A percentile compares a stretch with the other conserved stretches of the same genome.
phyloP scores from a whole-genome alignment of 2,797 vertebrate species.

The Peromyscus attwateri region DNA sequence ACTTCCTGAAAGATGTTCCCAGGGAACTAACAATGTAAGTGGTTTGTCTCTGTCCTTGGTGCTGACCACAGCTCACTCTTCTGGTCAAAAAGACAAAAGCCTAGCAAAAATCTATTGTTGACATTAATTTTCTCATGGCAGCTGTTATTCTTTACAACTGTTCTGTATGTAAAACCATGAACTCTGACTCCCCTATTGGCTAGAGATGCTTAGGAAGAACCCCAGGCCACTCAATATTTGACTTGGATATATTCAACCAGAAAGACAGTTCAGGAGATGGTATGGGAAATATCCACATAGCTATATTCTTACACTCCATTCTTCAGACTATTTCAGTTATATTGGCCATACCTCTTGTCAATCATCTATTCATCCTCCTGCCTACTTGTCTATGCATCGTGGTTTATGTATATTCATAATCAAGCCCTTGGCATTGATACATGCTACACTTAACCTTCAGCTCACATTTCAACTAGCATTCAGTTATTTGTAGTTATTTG shows the following conservation, averaged over 20 bases:
- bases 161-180: not conserved
- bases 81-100: not conserved
- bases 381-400: not conserved
- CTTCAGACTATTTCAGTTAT: not conserved
- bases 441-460: not conserved
- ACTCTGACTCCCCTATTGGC: not conserved
- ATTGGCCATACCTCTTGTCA: not conserved
- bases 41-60: slow-evolving; percentile 67
- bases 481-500: not conserved
- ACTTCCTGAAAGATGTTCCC: not conserved
- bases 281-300: not conserved
- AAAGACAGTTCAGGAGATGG: not conserved
- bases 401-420: not conserved
- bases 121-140: slow-evolving; percentile 11
- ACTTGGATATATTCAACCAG: slow-evolving; percentile 22
- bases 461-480: not conserved
- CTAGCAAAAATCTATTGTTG: not conserved
- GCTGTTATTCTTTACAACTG: not conserved
- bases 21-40: accelerated
- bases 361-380: not conserved
- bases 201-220: not conserved
- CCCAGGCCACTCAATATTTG: not conserved
- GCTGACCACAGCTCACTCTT: slow-evolving; percentile 17
- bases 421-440: not conserved
- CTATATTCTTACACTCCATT: not conserved